Conservation (phyloP, 1,140 invertebrate species). For the Palaemon carinicauda region DNA sequence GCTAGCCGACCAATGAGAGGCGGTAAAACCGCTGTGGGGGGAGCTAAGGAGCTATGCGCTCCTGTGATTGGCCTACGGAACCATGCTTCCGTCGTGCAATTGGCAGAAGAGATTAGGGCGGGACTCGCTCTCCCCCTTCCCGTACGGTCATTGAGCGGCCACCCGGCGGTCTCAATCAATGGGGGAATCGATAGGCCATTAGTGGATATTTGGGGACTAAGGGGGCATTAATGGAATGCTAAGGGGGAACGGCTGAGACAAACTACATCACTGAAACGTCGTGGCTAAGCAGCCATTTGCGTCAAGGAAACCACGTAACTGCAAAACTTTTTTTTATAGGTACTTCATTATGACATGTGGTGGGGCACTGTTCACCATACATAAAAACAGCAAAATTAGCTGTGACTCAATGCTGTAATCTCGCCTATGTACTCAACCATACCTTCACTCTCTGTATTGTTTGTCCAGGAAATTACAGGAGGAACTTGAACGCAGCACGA, state of each 20-base stretch:
- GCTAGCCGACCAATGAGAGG: slow-evolving; percentile 13
- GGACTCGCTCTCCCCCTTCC: slow-evolving; percentile 31
- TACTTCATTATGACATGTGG: too few species aligned
- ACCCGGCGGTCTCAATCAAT: slow-evolving; percentile 48
- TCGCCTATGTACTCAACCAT: too few species aligned
- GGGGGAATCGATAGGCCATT: slow-evolving; percentile 53
- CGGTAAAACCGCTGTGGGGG: background rate
- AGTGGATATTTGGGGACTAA: slow-evolving; percentile 25
- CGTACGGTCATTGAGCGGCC: slow-evolving; percentile 52
- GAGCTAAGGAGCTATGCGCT: slow-evolving; percentile 10
- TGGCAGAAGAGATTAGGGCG: slow-evolving; percentile 10
- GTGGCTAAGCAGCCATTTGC: background rate
- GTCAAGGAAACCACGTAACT: background rate
- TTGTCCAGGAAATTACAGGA: too few species aligned
- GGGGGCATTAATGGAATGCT: slow-evolving; percentile 37
- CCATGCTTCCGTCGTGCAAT: background rate
- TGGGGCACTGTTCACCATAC: too few species aligned
- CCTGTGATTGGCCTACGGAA: background rate
- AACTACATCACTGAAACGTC: background rate
- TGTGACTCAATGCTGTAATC: too few species aligned
- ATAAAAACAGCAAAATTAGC: too few species aligned
- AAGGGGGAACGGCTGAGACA: background rate
- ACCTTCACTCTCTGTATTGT: too few species aligned
- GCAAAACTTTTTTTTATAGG: too few species aligned
- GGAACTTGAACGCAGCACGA: too few species aligned